Evolutionary conservation across 2,888 invertebrate genomes (phyloP), one percentile per base, ranked within the genome.

Genomic region (Melanophora roralis): DNA sequence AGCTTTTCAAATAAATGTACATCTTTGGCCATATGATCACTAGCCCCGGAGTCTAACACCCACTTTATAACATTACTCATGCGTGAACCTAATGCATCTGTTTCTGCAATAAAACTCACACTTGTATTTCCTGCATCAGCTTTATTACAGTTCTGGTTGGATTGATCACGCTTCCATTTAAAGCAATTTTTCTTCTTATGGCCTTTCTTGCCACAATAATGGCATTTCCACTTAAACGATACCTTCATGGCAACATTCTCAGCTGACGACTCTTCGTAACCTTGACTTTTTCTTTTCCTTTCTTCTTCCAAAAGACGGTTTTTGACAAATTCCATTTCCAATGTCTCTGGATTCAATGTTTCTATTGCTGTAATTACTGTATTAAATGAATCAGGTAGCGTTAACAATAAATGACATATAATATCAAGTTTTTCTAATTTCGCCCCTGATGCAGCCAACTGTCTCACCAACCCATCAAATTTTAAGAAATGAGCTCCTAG

Each of bases 111-210:
- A 40, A 57, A 57, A 57, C 23, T 57, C 23, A 57, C n/a, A 9
- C 23, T 40, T 2, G 38, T 16, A 19, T 40, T 21, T 40, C n/a
- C 5, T 23, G 21, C 38, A 57, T 57, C 40, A 1, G 6, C 40
- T 12, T 57, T 57, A n/a, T n/a, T n/a, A n/a, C n/a, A n/a, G n/a
- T n/a, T n/a, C 19, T 45, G 16, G 19, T 19, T 40, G 14, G 51
- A 32, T 8, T 51, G 27, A 9, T 19, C 45, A 3, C 7, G 16
- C 16, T 45, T 45, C 43, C 19, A 45, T 7, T 51, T 51, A 12
- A 40, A 57, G 23, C 57, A 57, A 7, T 57, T 57, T 27, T 57
- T 57, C 57, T 57, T 57, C n/a, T 23, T 57, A 8, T 57, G 57
- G 6, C 57, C 57, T 21, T 21, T 8, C 21, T 57, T 40, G 21